Percentiles rank a stretch among this genome's conserved stretches.
phyloP scores from a whole-genome alignment of 2,113 vertebrate genomes.

The Toxostoma redivivum region DNA sequence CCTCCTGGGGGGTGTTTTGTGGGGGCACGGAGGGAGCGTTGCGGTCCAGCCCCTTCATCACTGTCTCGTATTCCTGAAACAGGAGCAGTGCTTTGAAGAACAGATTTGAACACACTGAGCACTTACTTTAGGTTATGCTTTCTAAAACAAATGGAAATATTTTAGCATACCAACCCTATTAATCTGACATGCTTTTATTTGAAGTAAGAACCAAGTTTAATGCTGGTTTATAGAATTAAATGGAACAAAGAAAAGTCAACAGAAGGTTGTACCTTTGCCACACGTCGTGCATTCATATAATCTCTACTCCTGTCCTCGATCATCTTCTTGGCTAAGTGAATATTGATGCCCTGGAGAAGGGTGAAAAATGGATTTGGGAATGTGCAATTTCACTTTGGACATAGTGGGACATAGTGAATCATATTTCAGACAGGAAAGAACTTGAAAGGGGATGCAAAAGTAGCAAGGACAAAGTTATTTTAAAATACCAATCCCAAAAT shows the following conservation, averaged over 20 bases:
- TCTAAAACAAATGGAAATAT: neutral
- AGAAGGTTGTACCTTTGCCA: conserved; percentile 86
- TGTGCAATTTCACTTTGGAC: neutral
- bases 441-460: neutral
- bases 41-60: conserved; percentile 97
- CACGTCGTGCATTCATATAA: conserved; percentile 98
- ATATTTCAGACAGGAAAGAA: neutral
- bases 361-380: neutral
- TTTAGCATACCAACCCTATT: neutral
- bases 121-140: neutral
- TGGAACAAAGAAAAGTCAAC: neutral
- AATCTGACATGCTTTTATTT: neutral
- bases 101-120: neutral
- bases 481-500: neutral
- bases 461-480: neutral
- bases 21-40: conserved; percentile 97
- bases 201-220: neutral
- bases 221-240: neutral
- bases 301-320: conserved; percentile 99
- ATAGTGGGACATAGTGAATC: neutral
- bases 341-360: conserved; percentile 89
- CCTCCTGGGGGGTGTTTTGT: conserved; percentile 96
- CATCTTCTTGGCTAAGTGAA: conserved; percentile 99
- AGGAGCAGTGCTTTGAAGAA: neutral
- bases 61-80: conserved; percentile 94